These are phyloP conservation scores for Drosophila atroscutellata DNA, from an alignment of 2,888 invertebrate species.

Conservation along the genomic window DNA sequence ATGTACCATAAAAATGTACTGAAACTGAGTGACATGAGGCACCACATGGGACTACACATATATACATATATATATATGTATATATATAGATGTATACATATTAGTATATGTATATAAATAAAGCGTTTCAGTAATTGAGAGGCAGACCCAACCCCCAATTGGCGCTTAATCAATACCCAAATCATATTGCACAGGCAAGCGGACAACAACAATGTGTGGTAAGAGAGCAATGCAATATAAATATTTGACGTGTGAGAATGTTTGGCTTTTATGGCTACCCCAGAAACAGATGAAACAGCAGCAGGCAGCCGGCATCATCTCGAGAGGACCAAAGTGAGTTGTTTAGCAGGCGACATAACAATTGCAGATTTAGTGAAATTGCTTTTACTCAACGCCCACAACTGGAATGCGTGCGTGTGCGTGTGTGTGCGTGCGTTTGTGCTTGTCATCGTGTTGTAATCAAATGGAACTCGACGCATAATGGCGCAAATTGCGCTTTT, in stretches of 20 bases:
- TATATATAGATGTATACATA: background rate
- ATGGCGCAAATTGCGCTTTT: conserved; percentile 79
- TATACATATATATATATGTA: background rate
- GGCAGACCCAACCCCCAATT: conserved; percentile 36
- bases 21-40: conserved; percentile 44
- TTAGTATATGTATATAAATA: conserved; percentile 28
- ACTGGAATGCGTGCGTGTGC: conserved; percentile 16
- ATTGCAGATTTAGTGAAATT: conserved; percentile 79
- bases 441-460: conserved; percentile 72
- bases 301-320: background rate
- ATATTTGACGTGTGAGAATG: conserved; percentile 78
- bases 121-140: conserved; percentile 69
- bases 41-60: conserved; percentile 49
- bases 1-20: conserved; percentile 66
- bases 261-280: conserved; percentile 64
- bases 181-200: conserved; percentile 51
- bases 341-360: conserved; percentile 78
- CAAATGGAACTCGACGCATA: conserved; percentile 76
- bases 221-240: conserved; percentile 67
- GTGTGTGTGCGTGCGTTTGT: conserved; percentile 41
- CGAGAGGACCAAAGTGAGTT: conserved; percentile 61
- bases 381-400: conserved; percentile 61
- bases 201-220: conserved; percentile 23
- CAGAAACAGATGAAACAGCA: conserved; percentile 12
- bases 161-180: conserved; percentile 76